Percentiles rank a stretch among this genome's conserved stretches.
Evolutionary conservation across 2,888 invertebrate genomes (phyloP).

Genomic region (Campoplex nolae): DNA sequence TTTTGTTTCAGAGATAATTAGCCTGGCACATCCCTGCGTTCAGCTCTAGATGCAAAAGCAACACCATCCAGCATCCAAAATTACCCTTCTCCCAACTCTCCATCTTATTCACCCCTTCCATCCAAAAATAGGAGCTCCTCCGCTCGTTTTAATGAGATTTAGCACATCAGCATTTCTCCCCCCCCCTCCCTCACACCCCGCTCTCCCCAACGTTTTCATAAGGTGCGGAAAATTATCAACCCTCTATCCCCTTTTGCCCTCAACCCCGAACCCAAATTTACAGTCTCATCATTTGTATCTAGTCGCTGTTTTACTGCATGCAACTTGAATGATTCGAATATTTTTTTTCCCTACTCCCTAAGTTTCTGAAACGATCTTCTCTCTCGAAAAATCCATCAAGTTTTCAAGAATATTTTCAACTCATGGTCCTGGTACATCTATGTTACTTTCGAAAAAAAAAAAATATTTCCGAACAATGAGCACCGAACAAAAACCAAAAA

Average conservation of each 20-base stretch:
- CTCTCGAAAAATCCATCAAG: too few relatives aligned
- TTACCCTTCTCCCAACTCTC: constrained; percentile 50
- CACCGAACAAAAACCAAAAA: neutral
- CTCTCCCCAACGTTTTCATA: constrained; percentile 78
- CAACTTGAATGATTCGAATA: neutral
- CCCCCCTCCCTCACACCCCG: constrained; percentile 60
- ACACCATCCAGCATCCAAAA: constrained; percentile 68
- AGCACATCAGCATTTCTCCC: constrained; percentile 68
- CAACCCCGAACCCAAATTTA: neutral
- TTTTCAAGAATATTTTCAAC: too few relatives aligned
- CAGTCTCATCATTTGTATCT: constrained; percentile 10
- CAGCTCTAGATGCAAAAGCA: constrained; percentile 72
- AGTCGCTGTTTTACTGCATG: neutral
- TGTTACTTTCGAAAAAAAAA: neutral
- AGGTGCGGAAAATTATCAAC: constrained; percentile 68
- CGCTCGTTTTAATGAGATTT: constrained; percentile 83
- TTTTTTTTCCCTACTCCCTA: neutral
- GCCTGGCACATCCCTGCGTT: constrained; percentile 83
- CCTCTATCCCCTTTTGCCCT: neutral
- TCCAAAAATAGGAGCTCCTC: constrained; percentile 61
- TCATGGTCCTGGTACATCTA: too few relatives aligned
- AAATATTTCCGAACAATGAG: neutral
- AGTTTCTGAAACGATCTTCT: too few relatives aligned
- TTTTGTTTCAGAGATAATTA: constrained; percentile 83
- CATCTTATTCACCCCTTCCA: constrained; percentile 36